phyloP scores from a whole-genome alignment of 2,113 vertebrate species.

The Atractosteus spatula region DNA sequence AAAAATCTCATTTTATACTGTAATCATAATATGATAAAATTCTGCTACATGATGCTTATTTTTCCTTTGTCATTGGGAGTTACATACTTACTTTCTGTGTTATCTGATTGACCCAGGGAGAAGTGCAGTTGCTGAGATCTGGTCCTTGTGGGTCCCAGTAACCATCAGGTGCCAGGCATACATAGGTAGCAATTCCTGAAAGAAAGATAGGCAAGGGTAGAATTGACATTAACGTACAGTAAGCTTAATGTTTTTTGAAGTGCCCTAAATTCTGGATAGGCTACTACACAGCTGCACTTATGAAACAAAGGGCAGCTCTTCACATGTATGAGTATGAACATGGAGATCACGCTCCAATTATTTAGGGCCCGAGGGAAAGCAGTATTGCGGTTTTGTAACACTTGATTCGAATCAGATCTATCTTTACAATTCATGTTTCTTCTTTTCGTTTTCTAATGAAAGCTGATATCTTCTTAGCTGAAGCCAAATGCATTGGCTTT shows the following conservation, averaged over 20 bases:
- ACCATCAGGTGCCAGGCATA: conserved; percentile 80
- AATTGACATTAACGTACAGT: conserved; percentile 35
- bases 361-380: conserved; percentile 7
- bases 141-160: conserved; percentile 91
- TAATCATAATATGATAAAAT: too few species aligned
- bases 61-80: too few species aligned
- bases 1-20: too few species aligned
- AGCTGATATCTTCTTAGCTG: not conserved
- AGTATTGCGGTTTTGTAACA: not conserved
- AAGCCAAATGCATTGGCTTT: too few species aligned
- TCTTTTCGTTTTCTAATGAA: not conserved
- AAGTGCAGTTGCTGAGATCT: conserved; percentile 95
- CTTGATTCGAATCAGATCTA: not conserved
- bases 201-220: conserved; percentile 30
- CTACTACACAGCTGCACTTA: not conserved
- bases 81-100: conserved; percentile 84
- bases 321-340: conserved; percentile 5
- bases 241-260: conserved; percentile 7
- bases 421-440: not conserved
- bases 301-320: conserved; percentile 14
- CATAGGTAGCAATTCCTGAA: conserved; percentile 83
- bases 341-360: conserved; percentile 24
- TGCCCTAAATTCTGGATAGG: not conserved
- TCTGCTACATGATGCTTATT: too few species aligned
- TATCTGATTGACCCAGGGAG: conserved; percentile 92